These are phyloP conservation scores for Heteractis magnifica DNA, from an alignment of 92 coral and sea anemone species.

Conservation along the genomic window DNA sequence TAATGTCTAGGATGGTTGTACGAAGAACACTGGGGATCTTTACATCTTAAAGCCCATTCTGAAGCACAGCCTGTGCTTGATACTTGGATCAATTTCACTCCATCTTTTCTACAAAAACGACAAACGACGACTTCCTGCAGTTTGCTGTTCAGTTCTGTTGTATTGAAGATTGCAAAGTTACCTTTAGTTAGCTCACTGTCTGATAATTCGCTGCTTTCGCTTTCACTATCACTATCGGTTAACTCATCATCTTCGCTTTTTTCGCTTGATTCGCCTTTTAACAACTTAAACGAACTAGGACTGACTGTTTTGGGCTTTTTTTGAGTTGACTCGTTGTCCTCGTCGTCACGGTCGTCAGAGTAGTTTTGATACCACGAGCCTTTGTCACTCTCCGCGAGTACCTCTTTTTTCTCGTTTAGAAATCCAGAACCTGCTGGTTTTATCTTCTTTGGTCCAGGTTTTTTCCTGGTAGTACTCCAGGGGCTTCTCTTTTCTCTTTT, in stretches of 20 bases:
- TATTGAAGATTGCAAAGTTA: neutral
- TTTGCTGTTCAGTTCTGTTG: slow-evolving; percentile 1
- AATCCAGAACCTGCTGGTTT: neutral
- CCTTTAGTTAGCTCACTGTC: neutral
- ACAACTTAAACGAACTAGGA: neutral
- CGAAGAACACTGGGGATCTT: slow-evolving; percentile 26
- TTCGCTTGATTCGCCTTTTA: neutral
- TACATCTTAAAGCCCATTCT: slow-evolving; percentile 37
- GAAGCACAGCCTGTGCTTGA: slow-evolving; percentile 33
- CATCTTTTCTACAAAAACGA: slow-evolving; percentile 32
- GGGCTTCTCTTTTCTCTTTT: neutral
- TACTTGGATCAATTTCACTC: slow-evolving; percentile 12
- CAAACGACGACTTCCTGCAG: slow-evolving; percentile 28
- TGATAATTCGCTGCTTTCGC: neutral
- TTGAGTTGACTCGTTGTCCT: neutral
- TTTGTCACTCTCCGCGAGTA: neutral
- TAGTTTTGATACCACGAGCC: neutral
- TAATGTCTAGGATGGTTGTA: neutral
- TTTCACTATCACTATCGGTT: neutral
- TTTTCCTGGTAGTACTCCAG: neutral
- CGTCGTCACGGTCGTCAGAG: no score
- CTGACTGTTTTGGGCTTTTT: neutral
- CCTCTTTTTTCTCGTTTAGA: no score
- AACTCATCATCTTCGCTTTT: no score
- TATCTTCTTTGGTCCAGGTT: neutral